Percentiles rank a stretch among this genome's conserved stretches.
Evolutionary conservation across 2,797 vertebrate genomes (phyloP).

Genomic region (Peromyscus melanophrys): DNA sequence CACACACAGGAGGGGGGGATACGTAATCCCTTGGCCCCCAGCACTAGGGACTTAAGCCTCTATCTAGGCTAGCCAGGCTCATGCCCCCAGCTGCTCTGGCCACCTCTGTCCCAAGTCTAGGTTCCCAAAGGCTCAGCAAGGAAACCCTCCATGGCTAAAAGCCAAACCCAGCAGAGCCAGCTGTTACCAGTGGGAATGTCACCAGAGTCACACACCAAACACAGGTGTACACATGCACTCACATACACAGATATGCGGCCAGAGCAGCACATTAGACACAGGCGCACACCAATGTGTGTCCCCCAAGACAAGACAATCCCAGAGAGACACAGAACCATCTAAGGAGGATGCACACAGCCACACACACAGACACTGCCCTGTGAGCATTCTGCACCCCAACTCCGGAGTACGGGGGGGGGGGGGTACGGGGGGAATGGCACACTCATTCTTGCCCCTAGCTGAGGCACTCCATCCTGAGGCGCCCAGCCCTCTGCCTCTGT

Average conservation of each 20-base stretch:
- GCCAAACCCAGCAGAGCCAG: not conserved
- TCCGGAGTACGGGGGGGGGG: accelerated
- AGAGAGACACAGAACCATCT: not conserved
- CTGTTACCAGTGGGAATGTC: not conserved
- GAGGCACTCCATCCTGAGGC: not conserved
- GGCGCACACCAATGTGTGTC: not conserved
- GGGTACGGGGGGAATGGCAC: accelerated
- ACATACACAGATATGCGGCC: not conserved
- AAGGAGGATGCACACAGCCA: not conserved
- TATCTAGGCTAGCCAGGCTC: slow-evolving; percentile 55
- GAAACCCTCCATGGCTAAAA: not conserved
- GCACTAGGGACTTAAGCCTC: slow-evolving; percentile 44
- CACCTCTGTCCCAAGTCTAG: slow-evolving; percentile 2
- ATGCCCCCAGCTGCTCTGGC: not conserved
- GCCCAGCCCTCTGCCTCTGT: not conserved
- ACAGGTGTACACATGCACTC: not conserved
- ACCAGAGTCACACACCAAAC: not conserved
- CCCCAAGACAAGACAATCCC: not conserved
- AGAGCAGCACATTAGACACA: not conserved
- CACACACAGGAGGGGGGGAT: accelerated
- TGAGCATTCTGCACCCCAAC: not conserved
- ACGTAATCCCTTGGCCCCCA: slow-evolving; percentile 65
- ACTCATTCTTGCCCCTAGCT: not conserved
- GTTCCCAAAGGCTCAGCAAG: slow-evolving; percentile 8
- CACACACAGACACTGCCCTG: too few species aligned